Base-by-base conservation (phyloP, 2,797 vertebrate genomes). In the Eidolon dupreanum region DNA sequence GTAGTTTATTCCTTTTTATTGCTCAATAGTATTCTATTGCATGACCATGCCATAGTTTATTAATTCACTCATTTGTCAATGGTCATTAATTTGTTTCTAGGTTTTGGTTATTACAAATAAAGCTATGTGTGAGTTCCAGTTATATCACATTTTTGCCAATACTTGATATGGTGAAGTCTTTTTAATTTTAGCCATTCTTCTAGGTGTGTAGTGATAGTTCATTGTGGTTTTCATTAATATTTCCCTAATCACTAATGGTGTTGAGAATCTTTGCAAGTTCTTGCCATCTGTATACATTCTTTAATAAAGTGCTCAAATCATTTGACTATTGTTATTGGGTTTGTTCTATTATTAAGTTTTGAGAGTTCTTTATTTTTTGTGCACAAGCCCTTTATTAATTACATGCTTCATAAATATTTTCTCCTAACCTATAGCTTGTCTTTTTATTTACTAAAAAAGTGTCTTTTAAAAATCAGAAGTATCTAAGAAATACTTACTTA, bases 301-400 rank as follows among this genome's bases (percentile, higher is more conserved):
- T 61, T 88, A 63, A n/a, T 90, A 46, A 83, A 36, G 3, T 11
- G 20, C 79, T 92, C 19, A 93, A 43, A 83, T 74, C 38, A 43
- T 97, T 85, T 71, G 33, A 20, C 43, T 51, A 26, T 59, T 90
- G 86, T 94, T 91, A 59, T 43, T 71, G n/a, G 36, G 38, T 87
- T 57, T 85, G 65, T 70, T 59, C 5, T 46, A 13, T 24, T 24
- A 86, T 46, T 73, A 66, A 71, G 51, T 87, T 87, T 73, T 73
- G 68, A 87, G 38, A 70, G 8, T 43, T 87, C 38, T 87, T 86
- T 33, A 22, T 57, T 43, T 57, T 57, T 73, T 87, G 53, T 38
- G 17, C 59, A 46, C 3, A 59, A 59, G 3, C 24, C 38, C 53
- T 73, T 86, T 73, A 57, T 87, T 86, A 71, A 8, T 87, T 19